phyloP scores from a whole-genome alignment of 2,113 vertebrate species.

The Emydocephalus ijimae region DNA sequence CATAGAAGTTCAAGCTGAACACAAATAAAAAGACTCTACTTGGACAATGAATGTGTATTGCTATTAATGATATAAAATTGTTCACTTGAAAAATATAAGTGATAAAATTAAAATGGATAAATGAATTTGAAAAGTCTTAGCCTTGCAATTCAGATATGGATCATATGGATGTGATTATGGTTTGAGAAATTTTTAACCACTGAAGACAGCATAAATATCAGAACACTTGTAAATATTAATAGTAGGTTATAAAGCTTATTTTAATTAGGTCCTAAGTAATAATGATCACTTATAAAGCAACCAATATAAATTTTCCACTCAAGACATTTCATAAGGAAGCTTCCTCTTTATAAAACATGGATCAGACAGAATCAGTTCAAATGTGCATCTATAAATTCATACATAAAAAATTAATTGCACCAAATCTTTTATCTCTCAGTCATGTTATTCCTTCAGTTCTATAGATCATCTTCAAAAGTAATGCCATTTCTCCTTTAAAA shows the following conservation, averaged over 20 bases:
- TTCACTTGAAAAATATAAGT: not conserved
- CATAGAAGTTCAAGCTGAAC: not conserved
- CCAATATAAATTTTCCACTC: conserved; percentile 29
- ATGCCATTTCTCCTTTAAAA: conserved; percentile 52
- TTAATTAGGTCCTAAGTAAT: conserved; percentile 33
- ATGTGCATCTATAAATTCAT: conserved; percentile 55
- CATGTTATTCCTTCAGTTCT: conserved; percentile 45
- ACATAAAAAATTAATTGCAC: conserved; percentile 56
- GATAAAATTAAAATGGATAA: not conserved
- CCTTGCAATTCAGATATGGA: not conserved
- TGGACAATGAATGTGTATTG: not conserved
- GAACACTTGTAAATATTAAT: conserved; percentile 30
- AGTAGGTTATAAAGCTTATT: conserved; percentile 16
- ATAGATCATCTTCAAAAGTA: conserved; percentile 54
- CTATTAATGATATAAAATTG: not conserved
- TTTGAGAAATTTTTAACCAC: conserved; percentile 34
- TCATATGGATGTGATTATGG: not conserved
- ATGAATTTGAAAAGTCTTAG: not conserved
- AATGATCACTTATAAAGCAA: conserved; percentile 35
- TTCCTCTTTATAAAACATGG: conserved; percentile 50
- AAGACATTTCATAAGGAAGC: conserved; percentile 36
- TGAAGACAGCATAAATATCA: conserved; percentile 32
- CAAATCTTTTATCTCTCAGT: conserved; percentile 38
- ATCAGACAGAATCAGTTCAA: conserved; percentile 42
- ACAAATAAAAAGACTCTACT: not conserved